phyloP scores from a whole-genome alignment of 1,140 invertebrate species.

The Euura saliciscinereae region DNA sequence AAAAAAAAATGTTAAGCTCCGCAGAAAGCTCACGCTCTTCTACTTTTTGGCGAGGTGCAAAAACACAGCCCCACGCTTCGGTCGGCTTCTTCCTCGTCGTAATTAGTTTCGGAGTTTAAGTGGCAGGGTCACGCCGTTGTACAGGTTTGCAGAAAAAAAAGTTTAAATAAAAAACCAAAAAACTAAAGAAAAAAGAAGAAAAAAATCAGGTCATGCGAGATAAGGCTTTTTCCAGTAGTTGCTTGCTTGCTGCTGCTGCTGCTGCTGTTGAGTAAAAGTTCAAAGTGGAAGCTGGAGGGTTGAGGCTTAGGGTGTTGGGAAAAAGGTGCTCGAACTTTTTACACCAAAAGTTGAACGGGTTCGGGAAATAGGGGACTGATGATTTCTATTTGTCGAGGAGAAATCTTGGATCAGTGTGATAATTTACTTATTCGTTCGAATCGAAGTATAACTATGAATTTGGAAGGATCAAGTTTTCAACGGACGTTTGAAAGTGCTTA shows the following conservation, averaged over 20 bases:
- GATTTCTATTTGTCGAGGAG: neutral
- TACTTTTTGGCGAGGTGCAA: constrained; percentile 28
- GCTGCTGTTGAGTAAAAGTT: constrained; percentile 31
- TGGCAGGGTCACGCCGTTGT: constrained; percentile 27
- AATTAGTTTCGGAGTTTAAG: constrained; percentile 56
- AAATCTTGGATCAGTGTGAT: neutral
- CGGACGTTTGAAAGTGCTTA: too few species aligned
- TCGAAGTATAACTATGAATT: neutral
- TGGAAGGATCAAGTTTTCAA: neutral
- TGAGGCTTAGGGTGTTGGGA: neutral
- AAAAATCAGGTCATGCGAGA: constrained; percentile 39
- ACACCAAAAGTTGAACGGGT: too few species aligned
- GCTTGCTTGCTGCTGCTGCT: neutral
- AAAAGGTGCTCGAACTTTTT: constrained; percentile 7
- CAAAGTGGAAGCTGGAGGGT: constrained; percentile 11
- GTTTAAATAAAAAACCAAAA: constrained; percentile 20
- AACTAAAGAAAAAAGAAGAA: constrained; percentile 28
- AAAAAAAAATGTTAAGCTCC: constrained; percentile 25
- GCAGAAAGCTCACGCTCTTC: constrained; percentile 2
- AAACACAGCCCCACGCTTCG: constrained; percentile 42
- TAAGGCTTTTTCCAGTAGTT: constrained; percentile 35
- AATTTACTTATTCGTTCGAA: neutral
- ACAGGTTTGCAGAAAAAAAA: constrained; percentile 8
- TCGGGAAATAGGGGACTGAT: neutral
- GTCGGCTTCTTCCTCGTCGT: constrained; percentile 24